Evolutionary conservation across 2,888 invertebrate species (phyloP).

Genomic region (Rhorus exstirpatorius): DNA sequence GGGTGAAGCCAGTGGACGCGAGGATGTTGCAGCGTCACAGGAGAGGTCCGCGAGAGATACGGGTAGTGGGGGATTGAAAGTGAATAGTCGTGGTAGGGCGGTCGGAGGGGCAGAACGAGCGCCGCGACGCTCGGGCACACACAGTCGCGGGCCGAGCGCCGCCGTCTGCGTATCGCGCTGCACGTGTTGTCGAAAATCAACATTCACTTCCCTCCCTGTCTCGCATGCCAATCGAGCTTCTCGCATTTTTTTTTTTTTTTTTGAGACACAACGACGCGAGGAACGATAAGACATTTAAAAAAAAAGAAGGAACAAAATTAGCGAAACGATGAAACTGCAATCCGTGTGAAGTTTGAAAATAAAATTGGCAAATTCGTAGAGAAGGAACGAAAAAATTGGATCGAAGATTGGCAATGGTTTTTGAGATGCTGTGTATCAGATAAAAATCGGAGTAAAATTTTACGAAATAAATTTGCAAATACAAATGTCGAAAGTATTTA

Average conservation of each 20-base stretch:
- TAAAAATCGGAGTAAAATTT: too few relatives aligned
- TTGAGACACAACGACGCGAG: neutral
- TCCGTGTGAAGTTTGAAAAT: too few relatives aligned
- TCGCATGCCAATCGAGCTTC: neutral
- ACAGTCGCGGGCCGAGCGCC: conserved; percentile 85
- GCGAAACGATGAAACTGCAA: too few relatives aligned
- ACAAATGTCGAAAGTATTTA: too few relatives aligned
- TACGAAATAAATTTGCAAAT: too few relatives aligned
- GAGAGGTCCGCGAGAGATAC: conserved; percentile 69
- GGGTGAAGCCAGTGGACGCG: conserved; percentile 58
- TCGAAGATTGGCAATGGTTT: too few relatives aligned
- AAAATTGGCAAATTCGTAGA: too few relatives aligned
- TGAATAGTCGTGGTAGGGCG: conserved; percentile 69
- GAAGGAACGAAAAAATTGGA: too few relatives aligned
- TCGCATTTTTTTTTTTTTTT: neutral
- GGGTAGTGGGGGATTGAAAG: conserved; percentile 66
- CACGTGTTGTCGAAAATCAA: conserved; percentile 46
- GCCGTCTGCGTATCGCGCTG: conserved; percentile 79
- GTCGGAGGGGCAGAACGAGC: conserved; percentile 84
- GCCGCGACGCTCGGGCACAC: conserved; percentile 83
- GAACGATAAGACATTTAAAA: neutral
- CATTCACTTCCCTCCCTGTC: conserved; percentile 15
- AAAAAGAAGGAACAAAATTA: too few relatives aligned
- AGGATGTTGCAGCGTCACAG: conserved; percentile 68
- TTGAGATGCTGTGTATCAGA: too few relatives aligned